Evolutionary conservation across 2,888 invertebrate genomes (phyloP).

Genomic region (Conchocele bisecta): DNA sequence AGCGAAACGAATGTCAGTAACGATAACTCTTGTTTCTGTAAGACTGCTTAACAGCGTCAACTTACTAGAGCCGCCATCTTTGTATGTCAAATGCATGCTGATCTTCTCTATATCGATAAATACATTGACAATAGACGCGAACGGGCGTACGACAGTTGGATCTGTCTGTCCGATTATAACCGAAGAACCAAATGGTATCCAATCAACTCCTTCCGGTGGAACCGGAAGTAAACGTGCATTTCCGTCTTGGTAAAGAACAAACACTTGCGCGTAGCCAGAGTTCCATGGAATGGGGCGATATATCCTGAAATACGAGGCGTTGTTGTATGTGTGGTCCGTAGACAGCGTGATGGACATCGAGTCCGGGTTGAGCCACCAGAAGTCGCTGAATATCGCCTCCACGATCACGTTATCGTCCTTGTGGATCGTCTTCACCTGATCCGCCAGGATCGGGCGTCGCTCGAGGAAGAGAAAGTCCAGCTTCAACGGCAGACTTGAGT

Average conservation of each 20-base stretch:
- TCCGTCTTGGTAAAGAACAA: constrained; percentile 71
- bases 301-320: constrained; percentile 65
- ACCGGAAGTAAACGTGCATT: constrained; percentile 66
- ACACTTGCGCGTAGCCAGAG: constrained; percentile 65
- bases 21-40: constrained; percentile 58
- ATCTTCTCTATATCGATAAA: constrained; percentile 52
- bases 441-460: constrained; percentile 63
- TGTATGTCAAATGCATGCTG: constrained; percentile 59
- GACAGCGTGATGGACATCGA: constrained; percentile 61
- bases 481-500: constrained; percentile 37
- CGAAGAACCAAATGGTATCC: constrained; percentile 73
- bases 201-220: constrained; percentile 69
- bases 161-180: constrained; percentile 70
- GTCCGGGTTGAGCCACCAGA: constrained; percentile 70
- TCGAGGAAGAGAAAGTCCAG: constrained; percentile 57
- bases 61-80: constrained; percentile 60
- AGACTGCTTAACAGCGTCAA: constrained; percentile 53
- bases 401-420: constrained; percentile 62
- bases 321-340: constrained; percentile 48
- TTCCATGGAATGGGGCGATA: constrained; percentile 66
- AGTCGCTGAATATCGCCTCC: constrained; percentile 65
- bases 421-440: constrained; percentile 54
- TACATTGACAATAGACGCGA: constrained; percentile 60
- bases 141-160: constrained; percentile 62
- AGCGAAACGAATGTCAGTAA: constrained; percentile 53